These are phyloP conservation scores for Macrosoma leucophasiata DNA, from an alignment of 2,888 invertebrate genomes.

Conservation along the genomic window DNA sequence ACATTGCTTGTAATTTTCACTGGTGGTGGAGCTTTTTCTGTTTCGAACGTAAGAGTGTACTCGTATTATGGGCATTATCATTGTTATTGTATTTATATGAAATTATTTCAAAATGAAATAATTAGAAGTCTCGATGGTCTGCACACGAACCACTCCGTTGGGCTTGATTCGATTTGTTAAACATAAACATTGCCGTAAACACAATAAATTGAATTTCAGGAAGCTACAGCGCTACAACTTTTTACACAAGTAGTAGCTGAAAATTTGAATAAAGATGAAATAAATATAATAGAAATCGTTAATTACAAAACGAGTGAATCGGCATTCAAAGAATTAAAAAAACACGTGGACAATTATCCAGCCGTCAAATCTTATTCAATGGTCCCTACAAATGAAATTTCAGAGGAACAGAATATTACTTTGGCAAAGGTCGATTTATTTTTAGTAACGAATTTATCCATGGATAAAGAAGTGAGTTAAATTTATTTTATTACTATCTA, in stretches of 20 bases:
- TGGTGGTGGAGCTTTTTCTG: too few species aligned
- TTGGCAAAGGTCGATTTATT: constrained; percentile 26
- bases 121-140: too few species aligned
- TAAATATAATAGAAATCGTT: constrained; percentile 29
- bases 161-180: too few species aligned
- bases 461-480: constrained; percentile 33
- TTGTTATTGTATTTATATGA: too few species aligned
- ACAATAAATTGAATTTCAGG: constrained; percentile 25
- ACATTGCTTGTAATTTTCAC: too few species aligned
- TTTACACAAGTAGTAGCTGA: constrained; percentile 36
- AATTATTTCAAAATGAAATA: too few species aligned
- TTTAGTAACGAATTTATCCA: constrained; percentile 27
- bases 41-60: too few species aligned
- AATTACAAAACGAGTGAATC: constrained; percentile 7
- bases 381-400: too few species aligned
- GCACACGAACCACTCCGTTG: too few species aligned
- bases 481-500: too few species aligned
- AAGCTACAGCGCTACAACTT: constrained; percentile 24
- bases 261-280: constrained; percentile 29
- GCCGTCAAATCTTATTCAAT: constrained; percentile 20
- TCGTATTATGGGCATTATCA: too few species aligned
- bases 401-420: too few species aligned
- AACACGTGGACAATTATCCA: constrained; percentile 20
- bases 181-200: constrained; percentile 19
- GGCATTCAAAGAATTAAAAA: constrained; percentile 20